Evolutionary conservation across 2,113 vertebrate genomes (phyloP), one percentile per base, ranked within the genome.

Genomic region (Pimephales promelas): DNA sequence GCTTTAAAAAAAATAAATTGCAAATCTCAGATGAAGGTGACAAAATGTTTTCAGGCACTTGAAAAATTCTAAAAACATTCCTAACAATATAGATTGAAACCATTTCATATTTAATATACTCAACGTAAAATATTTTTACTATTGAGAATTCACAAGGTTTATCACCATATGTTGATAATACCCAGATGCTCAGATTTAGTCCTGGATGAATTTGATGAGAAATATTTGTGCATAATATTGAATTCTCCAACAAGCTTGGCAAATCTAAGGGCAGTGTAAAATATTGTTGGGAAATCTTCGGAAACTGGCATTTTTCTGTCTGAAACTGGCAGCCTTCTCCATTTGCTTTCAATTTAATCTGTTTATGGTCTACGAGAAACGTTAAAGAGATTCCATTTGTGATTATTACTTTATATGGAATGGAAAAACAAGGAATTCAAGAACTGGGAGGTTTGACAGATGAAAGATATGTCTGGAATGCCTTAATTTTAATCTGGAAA

Each of bases 401-500:
- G 26, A 45, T 16, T 24, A 24, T 26, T 47, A 8, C 68, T 72
- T 47, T 13, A 72, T 47, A 47, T 71, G 20, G 22, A 72, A 45
- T 72, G 40, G 22, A 3, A 72, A 72, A 72, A 72, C 0, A 4
- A 72, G 13, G 36, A 68, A 20, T 16, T 11, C 10, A 10, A 68
- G 64, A 72, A 72, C 20, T 3, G 5, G 24, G 16, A 87, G 40
- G 62, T 59, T 49, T 89, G 90, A 88, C 86, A 86, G 82, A 52
- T 79, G 52, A 85, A 83, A 87, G 64, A 54, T 88, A 90, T 87
- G 79, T 79, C 80, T 31, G n/a, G 52, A 49, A 80, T 62, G 68
- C 71, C 36, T 85, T 79, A 28, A 88, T 86, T 89, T 87, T 83
- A 64, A 76, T 91, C 88, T 88, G 52, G 34, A 83, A 74, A 79